phyloP scores from a whole-genome alignment of 2,888 invertebrate species.

The Eupithecia centaureata region DNA sequence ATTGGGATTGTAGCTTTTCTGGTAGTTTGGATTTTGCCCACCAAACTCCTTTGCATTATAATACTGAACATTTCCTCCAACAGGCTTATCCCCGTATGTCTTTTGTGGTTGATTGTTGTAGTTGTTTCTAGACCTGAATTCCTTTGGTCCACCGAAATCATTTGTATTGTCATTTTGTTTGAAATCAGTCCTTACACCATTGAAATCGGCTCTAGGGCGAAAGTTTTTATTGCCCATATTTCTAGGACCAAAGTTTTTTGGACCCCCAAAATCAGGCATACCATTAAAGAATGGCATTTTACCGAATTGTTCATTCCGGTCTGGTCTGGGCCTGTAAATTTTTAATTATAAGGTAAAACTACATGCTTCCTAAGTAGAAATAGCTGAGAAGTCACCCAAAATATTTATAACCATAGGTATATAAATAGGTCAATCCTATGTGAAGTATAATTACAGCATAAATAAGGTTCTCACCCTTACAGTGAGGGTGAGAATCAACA shows the following conservation, averaged over 20 bases:
- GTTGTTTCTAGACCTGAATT: constrained; percentile 73
- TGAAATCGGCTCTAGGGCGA: constrained; percentile 78
- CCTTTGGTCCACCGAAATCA: constrained; percentile 80
- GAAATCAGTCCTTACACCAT: constrained; percentile 77
- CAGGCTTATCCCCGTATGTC: constrained; percentile 67
- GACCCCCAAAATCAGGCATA: constrained; percentile 77
- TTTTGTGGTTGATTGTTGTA: constrained; percentile 69
- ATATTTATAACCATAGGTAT: not conserved
- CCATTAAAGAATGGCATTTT: constrained; percentile 81
- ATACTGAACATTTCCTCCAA: constrained; percentile 73
- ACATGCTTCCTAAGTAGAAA: too few relatives aligned
- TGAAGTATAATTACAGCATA: not conserved
- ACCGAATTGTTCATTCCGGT: constrained; percentile 86
- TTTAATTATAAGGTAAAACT: constrained; percentile 5
- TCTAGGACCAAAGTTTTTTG: constrained; percentile 78
- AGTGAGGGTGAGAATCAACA: too few relatives aligned
- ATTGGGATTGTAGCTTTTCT: constrained; percentile 67
- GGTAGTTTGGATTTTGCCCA: constrained; percentile 74
- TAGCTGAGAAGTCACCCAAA: not conserved
- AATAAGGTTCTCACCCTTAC: not conserved
- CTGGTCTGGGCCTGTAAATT: constrained; percentile 85
- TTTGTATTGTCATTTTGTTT: constrained; percentile 71
- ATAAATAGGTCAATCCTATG: not conserved
- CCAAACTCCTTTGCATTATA: constrained; percentile 80
- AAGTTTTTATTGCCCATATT: constrained; percentile 76